Percentiles rank a stretch among this genome's conserved stretches.
These are phyloP conservation scores for Theropithecus gelada DNA, from an alignment of 2,113 vertebrate species.

Conservation along the genomic window DNA sequence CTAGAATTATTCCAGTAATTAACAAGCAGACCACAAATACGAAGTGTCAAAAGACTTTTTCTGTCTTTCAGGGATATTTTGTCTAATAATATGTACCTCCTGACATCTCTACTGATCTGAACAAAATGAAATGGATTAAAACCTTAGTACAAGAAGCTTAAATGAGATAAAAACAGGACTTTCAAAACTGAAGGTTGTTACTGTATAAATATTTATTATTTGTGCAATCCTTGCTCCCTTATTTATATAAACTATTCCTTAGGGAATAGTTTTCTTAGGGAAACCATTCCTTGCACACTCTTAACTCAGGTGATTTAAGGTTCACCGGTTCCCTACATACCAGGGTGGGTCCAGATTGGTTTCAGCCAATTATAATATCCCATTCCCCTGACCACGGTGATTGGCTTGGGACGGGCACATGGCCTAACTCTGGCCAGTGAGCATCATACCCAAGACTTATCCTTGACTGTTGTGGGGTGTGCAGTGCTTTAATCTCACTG, in stretches of 20 bases:
- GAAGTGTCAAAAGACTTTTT: background rate
- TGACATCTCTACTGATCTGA: background rate
- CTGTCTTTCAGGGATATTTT: background rate
- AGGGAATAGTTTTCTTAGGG: background rate
- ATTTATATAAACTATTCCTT: background rate
- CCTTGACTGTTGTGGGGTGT: background rate
- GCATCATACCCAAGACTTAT: background rate
- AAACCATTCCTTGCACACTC: background rate
- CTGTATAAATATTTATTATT: background rate
- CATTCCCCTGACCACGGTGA: background rate
- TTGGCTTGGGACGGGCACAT: background rate
- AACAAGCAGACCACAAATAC: background rate
- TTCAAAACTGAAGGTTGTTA: background rate
- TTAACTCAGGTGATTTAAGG: background rate
- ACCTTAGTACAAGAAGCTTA: background rate
- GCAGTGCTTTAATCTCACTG: background rate
- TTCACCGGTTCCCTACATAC: rapidly evolving
- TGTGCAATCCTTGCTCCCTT: background rate
- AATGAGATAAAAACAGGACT: background rate
- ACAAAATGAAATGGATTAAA: slow-evolving; percentile 13
- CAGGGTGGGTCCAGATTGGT: background rate
- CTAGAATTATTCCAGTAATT: background rate
- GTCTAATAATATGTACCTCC: background rate
- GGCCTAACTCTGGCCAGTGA: background rate
- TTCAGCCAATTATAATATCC: background rate